Evolutionary conservation across 1,140 invertebrate species (phyloP).

Genomic region (Polyergus mexicanus): DNA sequence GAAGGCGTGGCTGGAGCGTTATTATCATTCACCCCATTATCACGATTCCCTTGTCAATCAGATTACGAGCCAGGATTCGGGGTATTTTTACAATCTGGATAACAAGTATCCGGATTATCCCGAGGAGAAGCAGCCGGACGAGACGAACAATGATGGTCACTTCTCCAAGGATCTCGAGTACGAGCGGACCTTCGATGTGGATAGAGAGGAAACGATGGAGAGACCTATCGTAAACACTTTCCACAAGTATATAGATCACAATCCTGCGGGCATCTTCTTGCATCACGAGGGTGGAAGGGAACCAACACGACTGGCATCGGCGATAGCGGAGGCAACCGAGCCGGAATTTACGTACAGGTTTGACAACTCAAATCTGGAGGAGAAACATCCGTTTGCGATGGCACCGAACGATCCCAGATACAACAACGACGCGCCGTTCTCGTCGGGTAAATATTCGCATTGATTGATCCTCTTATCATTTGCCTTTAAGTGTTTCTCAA

Average conservation of each 20-base stretch:
- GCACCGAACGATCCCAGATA: constrained; percentile 85
- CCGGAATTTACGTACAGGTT: constrained; percentile 83
- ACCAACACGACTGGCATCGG: neutral
- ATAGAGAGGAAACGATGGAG: constrained; percentile 49
- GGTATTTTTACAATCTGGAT: neutral
- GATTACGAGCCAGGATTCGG: neutral
- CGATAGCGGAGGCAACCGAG: neutral
- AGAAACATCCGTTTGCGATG: constrained; percentile 82
- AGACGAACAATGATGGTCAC: neutral
- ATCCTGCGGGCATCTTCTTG: constrained; percentile 41
- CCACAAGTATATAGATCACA: constrained; percentile 58
- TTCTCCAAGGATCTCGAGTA: constrained; percentile 19
- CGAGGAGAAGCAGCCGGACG: neutral
- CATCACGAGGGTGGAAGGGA: constrained; percentile 22
- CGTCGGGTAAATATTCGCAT: constrained; percentile 40
- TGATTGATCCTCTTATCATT: neutral
- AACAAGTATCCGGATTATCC: constrained; percentile 31
- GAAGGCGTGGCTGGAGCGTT: constrained; percentile 32
- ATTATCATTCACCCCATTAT: constrained; percentile 3
- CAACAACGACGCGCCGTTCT: constrained; percentile 72
- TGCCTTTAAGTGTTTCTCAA: neutral
- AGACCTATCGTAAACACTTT: constrained; percentile 61
- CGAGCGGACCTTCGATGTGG: neutral
- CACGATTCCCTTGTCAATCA: constrained; percentile 40
- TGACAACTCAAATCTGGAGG: constrained; percentile 70